These are phyloP conservation scores for Hirtodrosophila histrioides DNA, from an alignment of 2,888 invertebrate genomes.

Conservation along the genomic window DNA sequence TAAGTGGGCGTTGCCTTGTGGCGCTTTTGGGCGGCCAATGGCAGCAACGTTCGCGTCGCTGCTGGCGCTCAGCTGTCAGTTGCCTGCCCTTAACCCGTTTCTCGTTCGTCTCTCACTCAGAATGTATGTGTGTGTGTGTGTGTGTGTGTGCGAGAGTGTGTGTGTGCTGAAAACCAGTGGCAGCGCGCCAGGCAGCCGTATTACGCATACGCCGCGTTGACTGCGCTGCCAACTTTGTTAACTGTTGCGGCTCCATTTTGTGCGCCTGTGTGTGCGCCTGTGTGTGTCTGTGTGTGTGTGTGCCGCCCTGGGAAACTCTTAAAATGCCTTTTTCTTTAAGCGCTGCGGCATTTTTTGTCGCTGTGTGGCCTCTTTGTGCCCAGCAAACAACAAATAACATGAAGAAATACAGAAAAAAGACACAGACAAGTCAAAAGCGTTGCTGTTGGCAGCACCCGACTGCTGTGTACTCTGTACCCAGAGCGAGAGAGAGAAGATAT, in stretches of 20 bases:
- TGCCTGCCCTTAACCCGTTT: conserved; percentile 76
- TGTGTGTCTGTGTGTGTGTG: conserved; percentile 16
- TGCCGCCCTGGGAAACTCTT: conserved; percentile 72
- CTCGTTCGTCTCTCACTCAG: conserved; percentile 22
- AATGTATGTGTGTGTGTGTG: conserved; percentile 11
- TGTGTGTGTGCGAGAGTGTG: conserved; percentile 28
- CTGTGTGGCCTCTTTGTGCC: conserved; percentile 73
- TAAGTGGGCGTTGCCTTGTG: conserved; percentile 71
- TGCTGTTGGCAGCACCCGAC: too few species aligned
- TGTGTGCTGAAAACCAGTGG: conserved; percentile 75
- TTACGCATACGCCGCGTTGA: conserved; percentile 76
- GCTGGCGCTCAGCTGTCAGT: conserved; percentile 61
- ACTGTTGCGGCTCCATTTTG: conserved; percentile 55
- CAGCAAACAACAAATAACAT: conserved; percentile 54
- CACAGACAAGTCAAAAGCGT: conserved; percentile 10
- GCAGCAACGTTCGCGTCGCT: conserved; percentile 62
- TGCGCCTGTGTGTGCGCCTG: conserved; percentile 10
- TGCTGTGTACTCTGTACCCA: too few species aligned
- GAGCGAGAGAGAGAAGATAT: too few species aligned
- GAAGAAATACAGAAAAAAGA: conserved; percentile 30
- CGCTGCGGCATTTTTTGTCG: conserved; percentile 55
- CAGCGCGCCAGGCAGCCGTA: conserved; percentile 72
- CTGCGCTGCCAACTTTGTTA: conserved; percentile 64
- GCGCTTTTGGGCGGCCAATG: conserved; percentile 69
- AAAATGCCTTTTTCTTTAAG: conserved; percentile 47